These are phyloP conservation scores for Xyliphius kryptos DNA, from an alignment of 2,113 vertebrate species.

Conservation along the genomic window DNA sequence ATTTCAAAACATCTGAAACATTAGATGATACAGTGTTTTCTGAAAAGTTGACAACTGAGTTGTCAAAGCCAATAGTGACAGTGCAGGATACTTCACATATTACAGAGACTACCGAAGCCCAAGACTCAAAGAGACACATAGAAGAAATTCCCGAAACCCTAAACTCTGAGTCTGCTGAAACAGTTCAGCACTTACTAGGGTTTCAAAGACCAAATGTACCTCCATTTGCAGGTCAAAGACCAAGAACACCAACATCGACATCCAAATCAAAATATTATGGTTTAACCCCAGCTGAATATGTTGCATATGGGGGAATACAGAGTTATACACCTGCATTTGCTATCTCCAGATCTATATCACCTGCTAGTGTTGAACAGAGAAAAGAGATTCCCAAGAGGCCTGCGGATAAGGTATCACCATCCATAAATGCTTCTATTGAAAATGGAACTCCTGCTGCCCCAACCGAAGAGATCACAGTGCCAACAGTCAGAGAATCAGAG, in stretches of 20 bases:
- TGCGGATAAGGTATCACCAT: conserved; percentile 17
- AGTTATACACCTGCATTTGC: conserved; percentile 55
- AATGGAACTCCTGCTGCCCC: conserved; percentile 46
- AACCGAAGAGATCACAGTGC: conserved; percentile 19
- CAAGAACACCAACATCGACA: conserved; percentile 57
- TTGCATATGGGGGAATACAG: conserved; percentile 62
- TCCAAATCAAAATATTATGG: conserved; percentile 59
- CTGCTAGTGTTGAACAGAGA: conserved; percentile 37
- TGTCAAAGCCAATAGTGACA: conserved; percentile 28
- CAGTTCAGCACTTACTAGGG: conserved; percentile 41
- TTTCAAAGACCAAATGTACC: conserved; percentile 54
- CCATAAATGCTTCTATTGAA: conserved; percentile 10
- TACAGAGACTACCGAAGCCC: conserved; percentile 25
- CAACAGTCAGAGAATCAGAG: conserved; percentile 27
- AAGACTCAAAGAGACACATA: conserved; percentile 39
- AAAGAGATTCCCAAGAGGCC: conserved; percentile 10
- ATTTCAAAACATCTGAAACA: conserved; percentile 27
- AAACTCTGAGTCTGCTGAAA: conserved; percentile 47
- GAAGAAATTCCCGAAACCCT: conserved; percentile 41
- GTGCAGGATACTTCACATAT: conserved; percentile 28
- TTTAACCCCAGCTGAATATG: conserved; percentile 63
- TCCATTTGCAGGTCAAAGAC: conserved; percentile 50
- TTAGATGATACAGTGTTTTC: conserved; percentile 30
- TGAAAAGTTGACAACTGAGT: conserved; percentile 38
- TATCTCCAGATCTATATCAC: conserved; percentile 33